phyloP scores from a whole-genome alignment of 2,888 invertebrate species.

The Apotomis betuletana region DNA sequence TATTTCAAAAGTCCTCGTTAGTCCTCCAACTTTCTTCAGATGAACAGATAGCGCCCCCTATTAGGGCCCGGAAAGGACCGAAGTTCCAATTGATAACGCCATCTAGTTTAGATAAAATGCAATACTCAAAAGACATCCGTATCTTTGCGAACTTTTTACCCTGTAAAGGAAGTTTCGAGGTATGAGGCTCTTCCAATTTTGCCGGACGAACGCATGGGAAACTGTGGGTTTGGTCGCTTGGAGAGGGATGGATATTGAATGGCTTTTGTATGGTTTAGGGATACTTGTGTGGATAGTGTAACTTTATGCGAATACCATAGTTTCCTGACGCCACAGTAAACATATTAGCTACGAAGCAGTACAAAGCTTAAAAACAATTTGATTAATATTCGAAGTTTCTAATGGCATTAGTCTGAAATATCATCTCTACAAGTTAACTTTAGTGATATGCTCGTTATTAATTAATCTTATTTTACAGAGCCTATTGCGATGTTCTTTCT shows the following conservation, averaged over 20 bases:
- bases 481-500: no score
- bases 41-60: background rate
- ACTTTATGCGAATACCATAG: background rate
- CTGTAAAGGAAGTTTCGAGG: background rate
- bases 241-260: background rate
- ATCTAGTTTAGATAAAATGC: conserved; percentile 18
- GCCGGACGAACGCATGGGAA: background rate
- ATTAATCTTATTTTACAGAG: no score
- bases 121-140: conserved; percentile 19
- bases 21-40: conserved; percentile 5
- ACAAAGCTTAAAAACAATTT: no score
- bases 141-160: conserved; percentile 5
- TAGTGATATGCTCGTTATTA: no score
- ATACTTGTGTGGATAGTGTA: background rate
- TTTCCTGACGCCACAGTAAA: background rate
- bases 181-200: background rate
- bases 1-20: background rate
- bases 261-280: background rate
- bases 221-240: background rate
- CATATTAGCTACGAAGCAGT: background rate
- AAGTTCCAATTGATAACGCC: conserved; percentile 14
- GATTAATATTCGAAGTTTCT: no score
- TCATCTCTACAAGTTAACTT: no score
- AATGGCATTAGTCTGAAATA: no score
- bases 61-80: conserved; percentile 6